A percentile compares a stretch with the other conserved stretches of the same genome.
Evolutionary conservation across 2,888 invertebrate species (phyloP).

Genomic region (Sinohyriopsis cumingii): DNA sequence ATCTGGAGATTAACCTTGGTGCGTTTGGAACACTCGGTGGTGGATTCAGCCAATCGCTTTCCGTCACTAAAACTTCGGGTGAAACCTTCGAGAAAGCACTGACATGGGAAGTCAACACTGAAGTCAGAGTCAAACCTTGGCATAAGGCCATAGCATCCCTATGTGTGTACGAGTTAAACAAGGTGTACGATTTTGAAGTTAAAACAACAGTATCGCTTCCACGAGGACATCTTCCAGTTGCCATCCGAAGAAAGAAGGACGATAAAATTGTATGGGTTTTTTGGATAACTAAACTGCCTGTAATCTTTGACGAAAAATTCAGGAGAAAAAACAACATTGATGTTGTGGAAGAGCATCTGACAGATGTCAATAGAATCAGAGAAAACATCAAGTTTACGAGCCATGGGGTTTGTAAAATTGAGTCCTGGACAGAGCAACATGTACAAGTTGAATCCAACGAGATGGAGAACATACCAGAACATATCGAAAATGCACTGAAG

Average conservation of each 20-base stretch:
- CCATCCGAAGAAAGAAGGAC: slow-evolving; percentile 29
- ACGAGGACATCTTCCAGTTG: slow-evolving; percentile 30
- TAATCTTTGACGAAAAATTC: slow-evolving; percentile 26
- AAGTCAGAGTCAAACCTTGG: slow-evolving; percentile 31
- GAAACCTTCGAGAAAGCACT: slow-evolving; percentile 33
- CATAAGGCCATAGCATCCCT: slow-evolving; percentile 35
- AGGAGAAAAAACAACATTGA: slow-evolving; percentile 2
- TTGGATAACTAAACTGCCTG: slow-evolving; percentile 26
- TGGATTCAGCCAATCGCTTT: slow-evolving; percentile 31
- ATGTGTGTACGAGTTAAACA: slow-evolving; percentile 30
- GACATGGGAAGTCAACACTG: slow-evolving; percentile 41
- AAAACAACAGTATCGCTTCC: slow-evolving; percentile 37
- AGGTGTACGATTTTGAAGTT: slow-evolving; percentile 34
- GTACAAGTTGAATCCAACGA: slow-evolving; percentile 28
- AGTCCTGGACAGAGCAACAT: slow-evolving; percentile 40
- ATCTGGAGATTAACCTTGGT: slow-evolving; percentile 38
- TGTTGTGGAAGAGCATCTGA: slow-evolving; percentile 1
- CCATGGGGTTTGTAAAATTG: slow-evolving; percentile 34
- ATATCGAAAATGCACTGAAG: too few species aligned
- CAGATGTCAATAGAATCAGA: slow-evolving; percentile 2
- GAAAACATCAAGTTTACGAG: slow-evolving; percentile 27
- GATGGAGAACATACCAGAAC: too few species aligned
- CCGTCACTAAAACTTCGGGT: slow-evolving; percentile 39
- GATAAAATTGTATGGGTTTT: slow-evolving; percentile 25
- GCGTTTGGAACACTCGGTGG: slow-evolving; percentile 37